Evolutionary conservation across 2,888 invertebrate species (phyloP), one percentile per base, ranked within the genome.

Genomic region (Pandemis heparana): DNA sequence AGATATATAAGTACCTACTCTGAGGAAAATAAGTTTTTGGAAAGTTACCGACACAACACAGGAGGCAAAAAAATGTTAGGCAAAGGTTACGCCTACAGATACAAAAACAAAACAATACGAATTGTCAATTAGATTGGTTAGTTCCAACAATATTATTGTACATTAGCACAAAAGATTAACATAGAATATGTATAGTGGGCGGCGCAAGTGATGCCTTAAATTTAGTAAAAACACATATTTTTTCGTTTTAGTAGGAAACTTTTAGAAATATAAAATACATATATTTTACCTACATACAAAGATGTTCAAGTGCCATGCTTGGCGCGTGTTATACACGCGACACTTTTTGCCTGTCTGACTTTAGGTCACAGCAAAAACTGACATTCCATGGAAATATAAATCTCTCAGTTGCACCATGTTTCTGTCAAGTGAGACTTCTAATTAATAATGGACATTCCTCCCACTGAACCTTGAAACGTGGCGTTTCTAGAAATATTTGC

Each of bases 381-480:
- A 82, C 83, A 88, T 87, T 83, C 86, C 79, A 70, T 66, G 61
- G 75, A 80, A 83, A 83, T 86, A 90, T 93, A 92, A 92, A 92
- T 94, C 88, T 89, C 83, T 78, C 77, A 81, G 87, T 81, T 86
- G 82, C 84, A 85, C 84, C 80, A 83, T 84, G 82, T 77, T 80
- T 77, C 77, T 76, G 77, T 69, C 76, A 71, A 76, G 85, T 87
- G 86, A 81, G 82, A 87, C 87, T 87, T 89, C 90, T 89, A 91
- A 92, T 91, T 91, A 88, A 88, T 90, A 88, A 91, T 88, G 86
- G 81, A 85, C 84, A 92, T 93, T 89, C 89, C 82, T 86, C 78
- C 80, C 85, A 78, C 77, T 83, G 86, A 85, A 85, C 87, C 84
- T 70, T 81, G 81, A 65, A 70, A 67, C 39, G 43, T 61, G 18